Evolutionary conservation across 2,888 invertebrate genomes (phyloP).

Genomic region (Mactromeris polynyma): DNA sequence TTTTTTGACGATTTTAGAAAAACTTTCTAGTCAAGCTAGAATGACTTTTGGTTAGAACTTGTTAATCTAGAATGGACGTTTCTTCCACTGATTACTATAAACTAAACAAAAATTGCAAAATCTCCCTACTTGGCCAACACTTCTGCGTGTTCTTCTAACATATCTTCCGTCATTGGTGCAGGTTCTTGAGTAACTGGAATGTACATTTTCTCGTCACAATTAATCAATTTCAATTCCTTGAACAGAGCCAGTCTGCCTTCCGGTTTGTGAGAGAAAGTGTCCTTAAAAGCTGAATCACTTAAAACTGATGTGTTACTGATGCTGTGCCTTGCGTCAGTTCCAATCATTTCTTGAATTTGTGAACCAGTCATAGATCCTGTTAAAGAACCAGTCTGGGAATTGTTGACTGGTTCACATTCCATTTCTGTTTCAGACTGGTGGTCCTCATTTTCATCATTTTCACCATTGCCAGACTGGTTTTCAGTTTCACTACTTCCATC

Average conservation of each 20-base stretch:
- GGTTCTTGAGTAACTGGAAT: constrained; percentile 95
- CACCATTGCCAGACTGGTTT: constrained; percentile 41
- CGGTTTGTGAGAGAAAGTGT: constrained; percentile 87
- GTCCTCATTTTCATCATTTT: constrained; percentile 24
- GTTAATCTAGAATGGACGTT: too few relatives aligned
- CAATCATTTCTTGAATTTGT: constrained; percentile 35
- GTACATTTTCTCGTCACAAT: constrained; percentile 91
- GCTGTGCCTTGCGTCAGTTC: constrained; percentile 40
- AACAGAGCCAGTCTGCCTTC: constrained; percentile 91
- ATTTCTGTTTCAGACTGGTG: constrained; percentile 57
- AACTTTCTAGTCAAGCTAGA: too few relatives aligned
- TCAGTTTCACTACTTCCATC: background rate
- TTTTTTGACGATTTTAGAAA: too few relatives aligned
- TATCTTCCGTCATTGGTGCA: constrained; percentile 98
- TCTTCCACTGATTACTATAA: too few relatives aligned
- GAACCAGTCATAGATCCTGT: constrained; percentile 51
- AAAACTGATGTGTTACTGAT: constrained; percentile 52
- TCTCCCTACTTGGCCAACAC: constrained; percentile 90
- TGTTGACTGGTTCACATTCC: constrained; percentile 41
- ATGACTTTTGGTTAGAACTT: too few relatives aligned
- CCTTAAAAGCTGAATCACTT: constrained; percentile 75
- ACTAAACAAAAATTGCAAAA: too few relatives aligned
- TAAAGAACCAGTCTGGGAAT: constrained; percentile 26
- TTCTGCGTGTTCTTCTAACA: constrained; percentile 96
- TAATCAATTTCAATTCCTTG: constrained; percentile 90